These are phyloP conservation scores for Morelia viridis DNA, from an alignment of 2,797 vertebrate genomes.

Conservation along the genomic window DNA sequence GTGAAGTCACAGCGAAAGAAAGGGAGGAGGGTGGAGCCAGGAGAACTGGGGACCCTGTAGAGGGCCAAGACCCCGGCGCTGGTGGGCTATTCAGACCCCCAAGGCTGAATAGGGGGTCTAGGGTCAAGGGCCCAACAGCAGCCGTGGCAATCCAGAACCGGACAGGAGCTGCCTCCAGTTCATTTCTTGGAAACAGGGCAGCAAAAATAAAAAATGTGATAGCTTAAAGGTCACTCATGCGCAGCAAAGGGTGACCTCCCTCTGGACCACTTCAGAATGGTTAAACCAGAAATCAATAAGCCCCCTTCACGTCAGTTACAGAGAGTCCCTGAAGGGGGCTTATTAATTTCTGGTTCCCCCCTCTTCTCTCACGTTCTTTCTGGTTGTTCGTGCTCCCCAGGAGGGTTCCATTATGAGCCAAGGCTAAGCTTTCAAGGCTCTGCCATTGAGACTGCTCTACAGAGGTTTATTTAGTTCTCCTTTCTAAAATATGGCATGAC, in stretches of 20 bases:
- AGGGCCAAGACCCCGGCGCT: background rate
- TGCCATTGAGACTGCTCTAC: too few relatives aligned
- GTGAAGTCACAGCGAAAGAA: background rate
- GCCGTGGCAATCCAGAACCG: background rate
- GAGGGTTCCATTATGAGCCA: background rate
- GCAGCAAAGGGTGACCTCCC: background rate
- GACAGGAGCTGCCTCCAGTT: too few relatives aligned
- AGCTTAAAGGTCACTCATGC: background rate
- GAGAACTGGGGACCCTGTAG: too few relatives aligned
- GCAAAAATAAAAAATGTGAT: background rate
- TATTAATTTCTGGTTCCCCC: background rate
- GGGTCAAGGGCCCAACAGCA: background rate
- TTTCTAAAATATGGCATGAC: background rate
- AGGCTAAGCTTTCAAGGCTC: background rate
- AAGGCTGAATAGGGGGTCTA: background rate
- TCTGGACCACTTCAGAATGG: background rate
- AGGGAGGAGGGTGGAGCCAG: background rate
- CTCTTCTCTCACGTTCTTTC: background rate
- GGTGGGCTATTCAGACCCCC: too few relatives aligned
- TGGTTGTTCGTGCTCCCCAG: background rate
- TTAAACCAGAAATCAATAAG: too few relatives aligned
- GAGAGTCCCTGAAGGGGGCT: background rate
- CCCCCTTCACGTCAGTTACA: background rate
- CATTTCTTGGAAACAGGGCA: background rate
- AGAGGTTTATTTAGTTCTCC: background rate